Percentiles rank a stretch among this genome's conserved stretches.
These are phyloP conservation scores for Endomychus coccineus DNA, from an alignment of 2,888 invertebrate genomes.

Conservation along the genomic window DNA sequence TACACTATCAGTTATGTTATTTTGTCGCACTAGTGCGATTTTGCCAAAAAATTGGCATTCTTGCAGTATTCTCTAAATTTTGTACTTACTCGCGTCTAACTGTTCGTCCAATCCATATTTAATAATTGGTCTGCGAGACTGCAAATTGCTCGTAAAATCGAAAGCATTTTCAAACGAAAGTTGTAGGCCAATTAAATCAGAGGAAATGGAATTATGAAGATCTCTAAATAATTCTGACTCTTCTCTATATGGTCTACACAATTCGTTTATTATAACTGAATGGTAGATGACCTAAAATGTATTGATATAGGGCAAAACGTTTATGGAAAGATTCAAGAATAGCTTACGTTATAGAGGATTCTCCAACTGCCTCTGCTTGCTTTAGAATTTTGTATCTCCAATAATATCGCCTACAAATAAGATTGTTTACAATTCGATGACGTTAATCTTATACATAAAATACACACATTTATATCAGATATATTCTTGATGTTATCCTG, in stretches of 20 bases:
- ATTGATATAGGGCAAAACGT: too few relatives aligned
- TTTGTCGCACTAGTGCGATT: too few relatives aligned
- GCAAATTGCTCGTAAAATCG: constrained; percentile 58
- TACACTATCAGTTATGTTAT: too few relatives aligned
- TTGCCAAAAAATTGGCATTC: too few relatives aligned
- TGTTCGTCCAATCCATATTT: constrained; percentile 66
- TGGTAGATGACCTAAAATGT: constrained; percentile 58
- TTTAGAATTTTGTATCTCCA: constrained; percentile 56
- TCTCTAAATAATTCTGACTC: constrained; percentile 49
- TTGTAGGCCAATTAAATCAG: constrained; percentile 53
- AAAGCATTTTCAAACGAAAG: constrained; percentile 65
- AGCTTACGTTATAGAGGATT: constrained; percentile 58
- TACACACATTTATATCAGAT: constrained; percentile 55
- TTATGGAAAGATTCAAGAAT: too few relatives aligned
- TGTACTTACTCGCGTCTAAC: constrained; percentile 61
- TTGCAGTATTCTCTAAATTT: neutral
- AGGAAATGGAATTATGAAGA: constrained; percentile 46
- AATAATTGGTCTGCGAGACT: constrained; percentile 62
- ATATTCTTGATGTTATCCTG: constrained; percentile 55
- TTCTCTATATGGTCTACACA: constrained; percentile 49
- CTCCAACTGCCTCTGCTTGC: constrained; percentile 63
- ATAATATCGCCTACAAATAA: constrained; percentile 51
- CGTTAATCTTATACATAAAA: neutral
- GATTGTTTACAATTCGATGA: neutral
- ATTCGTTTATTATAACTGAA: constrained; percentile 59